These are phyloP conservation scores for Lepisosteus osseus DNA, from an alignment of 2,113 vertebrate species.

Conservation along the genomic window DNA sequence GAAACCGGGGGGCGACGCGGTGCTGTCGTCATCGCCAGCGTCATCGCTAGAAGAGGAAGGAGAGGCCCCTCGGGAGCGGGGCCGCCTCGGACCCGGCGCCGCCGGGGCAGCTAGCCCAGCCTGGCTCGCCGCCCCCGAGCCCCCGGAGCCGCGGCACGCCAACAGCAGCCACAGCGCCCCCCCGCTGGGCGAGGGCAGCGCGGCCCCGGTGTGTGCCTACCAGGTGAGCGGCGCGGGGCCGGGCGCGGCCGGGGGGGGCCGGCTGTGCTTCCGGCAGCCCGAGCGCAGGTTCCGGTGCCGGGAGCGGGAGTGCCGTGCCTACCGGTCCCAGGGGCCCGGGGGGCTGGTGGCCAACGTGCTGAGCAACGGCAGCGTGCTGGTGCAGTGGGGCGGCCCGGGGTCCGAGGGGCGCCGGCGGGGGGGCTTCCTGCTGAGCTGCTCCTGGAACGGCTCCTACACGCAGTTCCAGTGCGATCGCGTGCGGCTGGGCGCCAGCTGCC, in stretches of 20 bases:
- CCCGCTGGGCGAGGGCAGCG: slow-evolving; percentile 26
- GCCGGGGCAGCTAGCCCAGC: slow-evolving; percentile 18
- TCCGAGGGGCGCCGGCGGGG: slow-evolving; percentile 38
- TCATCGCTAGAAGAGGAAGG: slow-evolving; percentile 32
- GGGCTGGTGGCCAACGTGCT: slow-evolving; percentile 81
- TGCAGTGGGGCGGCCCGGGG: slow-evolving; percentile 72
- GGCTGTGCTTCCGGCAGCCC: slow-evolving; percentile 78
- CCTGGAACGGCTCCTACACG: slow-evolving; percentile 91
- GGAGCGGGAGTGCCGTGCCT: slow-evolving; percentile 62
- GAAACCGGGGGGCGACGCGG: slow-evolving; percentile 17
- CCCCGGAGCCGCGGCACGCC: neutral
- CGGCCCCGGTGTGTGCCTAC: slow-evolving; percentile 50
- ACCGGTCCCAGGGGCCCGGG: slow-evolving; percentile 58
- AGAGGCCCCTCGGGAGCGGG: neutral
- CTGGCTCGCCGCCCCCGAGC: slow-evolving; percentile 1
- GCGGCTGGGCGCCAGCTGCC: slow-evolving; percentile 79
- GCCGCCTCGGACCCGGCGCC: neutral
- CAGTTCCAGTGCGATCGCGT: slow-evolving; percentile 87
- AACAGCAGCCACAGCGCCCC: slow-evolving; percentile 26
- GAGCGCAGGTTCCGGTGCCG: slow-evolving; percentile 71
- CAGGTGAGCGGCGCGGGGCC: slow-evolving; percentile 55
- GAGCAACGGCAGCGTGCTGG: slow-evolving; percentile 82
- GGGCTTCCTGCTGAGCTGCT: slow-evolving; percentile 85
- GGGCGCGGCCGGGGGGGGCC: slow-evolving; percentile 48
- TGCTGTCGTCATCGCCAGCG: slow-evolving; percentile 5